These are phyloP conservation scores for Pseudopipra pipra DNA, from an alignment of 2,113 vertebrate species.

Conservation along the genomic window DNA sequence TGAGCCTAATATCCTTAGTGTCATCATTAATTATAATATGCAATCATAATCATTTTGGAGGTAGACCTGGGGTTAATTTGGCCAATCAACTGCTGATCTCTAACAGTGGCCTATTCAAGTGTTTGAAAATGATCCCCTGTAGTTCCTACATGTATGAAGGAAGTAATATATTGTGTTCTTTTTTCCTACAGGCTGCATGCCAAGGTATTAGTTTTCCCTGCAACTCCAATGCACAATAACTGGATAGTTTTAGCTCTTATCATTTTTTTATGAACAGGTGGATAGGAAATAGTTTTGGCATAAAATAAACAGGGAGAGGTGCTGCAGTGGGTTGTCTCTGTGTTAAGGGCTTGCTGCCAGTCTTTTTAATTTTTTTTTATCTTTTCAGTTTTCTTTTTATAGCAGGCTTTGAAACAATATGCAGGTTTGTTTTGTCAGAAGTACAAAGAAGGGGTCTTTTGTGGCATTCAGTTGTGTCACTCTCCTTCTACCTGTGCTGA, in stretches of 20 bases:
- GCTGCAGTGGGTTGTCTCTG: background rate
- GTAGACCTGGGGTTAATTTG: constrained; percentile 55
- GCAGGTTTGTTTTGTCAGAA: background rate
- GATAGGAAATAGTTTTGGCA: constrained; percentile 5
- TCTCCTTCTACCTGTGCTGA: background rate
- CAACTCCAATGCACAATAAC: background rate
- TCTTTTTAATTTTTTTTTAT: background rate
- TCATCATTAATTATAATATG: constrained; percentile 22
- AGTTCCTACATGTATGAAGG: background rate
- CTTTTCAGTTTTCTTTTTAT: background rate
- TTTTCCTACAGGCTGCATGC: constrained; percentile 27
- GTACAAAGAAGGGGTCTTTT: background rate
- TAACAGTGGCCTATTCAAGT: constrained; percentile 2
- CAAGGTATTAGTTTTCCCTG: constrained; percentile 2
- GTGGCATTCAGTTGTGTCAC: background rate
- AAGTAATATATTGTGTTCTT: constrained; percentile 32
- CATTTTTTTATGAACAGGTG: background rate
- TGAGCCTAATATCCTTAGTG: constrained; percentile 56
- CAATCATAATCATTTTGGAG: constrained; percentile 39
- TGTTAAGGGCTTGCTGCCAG: background rate
- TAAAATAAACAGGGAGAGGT: constrained; percentile 10
- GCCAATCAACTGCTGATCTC: constrained; percentile 7
- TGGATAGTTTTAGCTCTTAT: background rate
- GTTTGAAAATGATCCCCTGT: background rate
- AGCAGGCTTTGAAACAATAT: background rate